Conservation (phyloP, 2,113 vertebrate species). For the Trematocara zebra region DNA sequence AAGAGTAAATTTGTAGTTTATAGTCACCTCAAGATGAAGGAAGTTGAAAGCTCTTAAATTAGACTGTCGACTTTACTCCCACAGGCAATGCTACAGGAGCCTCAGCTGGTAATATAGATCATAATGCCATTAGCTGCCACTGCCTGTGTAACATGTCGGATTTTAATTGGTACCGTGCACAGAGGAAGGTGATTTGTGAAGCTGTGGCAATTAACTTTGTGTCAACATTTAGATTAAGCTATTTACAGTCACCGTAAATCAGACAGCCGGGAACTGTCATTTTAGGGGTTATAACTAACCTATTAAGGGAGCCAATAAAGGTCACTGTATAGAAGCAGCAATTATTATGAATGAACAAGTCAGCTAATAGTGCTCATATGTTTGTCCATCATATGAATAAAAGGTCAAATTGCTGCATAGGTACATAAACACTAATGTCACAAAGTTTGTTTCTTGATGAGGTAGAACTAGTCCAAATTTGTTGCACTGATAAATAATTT, state of each 20-base stretch:
- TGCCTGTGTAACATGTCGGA: background rate
- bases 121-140: background rate
- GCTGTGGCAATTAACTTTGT: slow-evolving; percentile 8
- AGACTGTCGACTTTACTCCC: slow-evolving; percentile 4
- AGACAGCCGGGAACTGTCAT: background rate
- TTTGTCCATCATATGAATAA: background rate
- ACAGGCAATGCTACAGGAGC: background rate
- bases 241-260: background rate
- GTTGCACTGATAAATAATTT: background rate
- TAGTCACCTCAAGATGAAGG: background rate
- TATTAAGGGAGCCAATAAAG: background rate
- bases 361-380: background rate
- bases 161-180: background rate
- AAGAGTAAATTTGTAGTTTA: background rate
- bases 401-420: background rate
- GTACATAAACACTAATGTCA: background rate
- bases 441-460: background rate
- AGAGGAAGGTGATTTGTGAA: slow-evolving; percentile 1
- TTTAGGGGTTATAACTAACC: background rate
- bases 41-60: slow-evolving; percentile 22
- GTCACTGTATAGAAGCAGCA: background rate
- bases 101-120: background rate
- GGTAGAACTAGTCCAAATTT: background rate
- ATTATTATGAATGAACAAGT: background rate
- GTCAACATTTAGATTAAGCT: slow-evolving; percentile 13